A percentile compares a stretch with the other conserved stretches of the same genome.
phyloP scores from a whole-genome alignment of 2,797 vertebrate species.

The Alouatta caraya region DNA sequence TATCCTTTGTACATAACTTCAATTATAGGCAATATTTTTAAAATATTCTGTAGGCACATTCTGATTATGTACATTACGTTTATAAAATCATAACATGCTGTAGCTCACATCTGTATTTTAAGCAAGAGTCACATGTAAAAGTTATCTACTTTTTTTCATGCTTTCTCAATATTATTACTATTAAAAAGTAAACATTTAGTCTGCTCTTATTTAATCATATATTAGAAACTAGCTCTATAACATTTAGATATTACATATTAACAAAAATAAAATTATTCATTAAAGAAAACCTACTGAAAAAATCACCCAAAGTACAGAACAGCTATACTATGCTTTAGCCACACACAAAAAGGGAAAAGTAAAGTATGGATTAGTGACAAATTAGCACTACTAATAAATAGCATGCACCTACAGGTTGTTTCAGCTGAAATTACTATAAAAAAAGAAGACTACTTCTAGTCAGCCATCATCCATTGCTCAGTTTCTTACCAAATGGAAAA shows the following conservation, averaged over 20 bases:
- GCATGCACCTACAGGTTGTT: slow-evolving; percentile 80
- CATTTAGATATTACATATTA: slow-evolving; percentile 55
- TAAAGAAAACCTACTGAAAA: slow-evolving; percentile 58
- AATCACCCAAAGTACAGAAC: slow-evolving; percentile 45
- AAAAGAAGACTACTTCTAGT: slow-evolving; percentile 87
- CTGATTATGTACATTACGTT: not conserved
- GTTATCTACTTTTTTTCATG: slow-evolving; percentile 22
- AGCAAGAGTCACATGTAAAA: not conserved
- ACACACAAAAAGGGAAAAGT: slow-evolving; percentile 61
- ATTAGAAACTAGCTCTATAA: slow-evolving; percentile 33
- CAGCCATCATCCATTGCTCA: slow-evolving; percentile 88
- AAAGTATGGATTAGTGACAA: slow-evolving; percentile 78
- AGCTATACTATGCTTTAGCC: slow-evolving; percentile 64
- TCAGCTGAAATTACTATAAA: slow-evolving; percentile 79
- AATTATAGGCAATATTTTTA: not conserved
- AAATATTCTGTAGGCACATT: slow-evolving; percentile 20
- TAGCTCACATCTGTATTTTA: not conserved
- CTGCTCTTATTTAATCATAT: not conserved
- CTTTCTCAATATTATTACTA: slow-evolving; percentile 37
- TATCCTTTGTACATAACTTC: not conserved
- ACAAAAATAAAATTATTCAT: slow-evolving; percentile 61
- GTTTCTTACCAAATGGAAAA: slow-evolving; percentile 99
- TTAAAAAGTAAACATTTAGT: slow-evolving; percentile 49
- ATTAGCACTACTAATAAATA: slow-evolving; percentile 69
- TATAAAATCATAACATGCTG: not conserved